Percentiles rank a stretch among this genome's conserved stretches.
These are phyloP conservation scores for Micoletzkya japonica DNA, from an alignment of 2,888 invertebrate species.

Conservation along the genomic window DNA sequence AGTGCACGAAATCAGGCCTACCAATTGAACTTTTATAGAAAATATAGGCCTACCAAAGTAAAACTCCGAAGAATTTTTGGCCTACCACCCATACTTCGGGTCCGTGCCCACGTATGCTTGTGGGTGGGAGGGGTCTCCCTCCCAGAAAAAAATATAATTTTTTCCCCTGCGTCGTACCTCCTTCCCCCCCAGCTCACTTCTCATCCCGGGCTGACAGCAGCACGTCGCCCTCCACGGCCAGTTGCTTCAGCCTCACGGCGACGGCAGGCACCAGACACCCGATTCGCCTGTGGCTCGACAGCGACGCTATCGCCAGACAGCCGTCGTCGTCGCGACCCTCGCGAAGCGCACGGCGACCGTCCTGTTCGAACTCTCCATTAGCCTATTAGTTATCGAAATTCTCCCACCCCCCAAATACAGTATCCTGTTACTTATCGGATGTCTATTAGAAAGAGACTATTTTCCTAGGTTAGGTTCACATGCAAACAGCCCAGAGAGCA, in stretches of 20 bases:
- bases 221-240: slow-evolving; percentile 1
- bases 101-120: neutral
- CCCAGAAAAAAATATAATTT: neutral
- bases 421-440: too few species aligned
- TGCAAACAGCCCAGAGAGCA: too few species aligned
- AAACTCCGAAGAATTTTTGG: too few species aligned
- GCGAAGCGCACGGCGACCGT: slow-evolving; percentile 17
- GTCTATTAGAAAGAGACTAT: too few species aligned
- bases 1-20: too few species aligned
- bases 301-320: slow-evolving; percentile 1
- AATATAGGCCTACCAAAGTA: too few species aligned
- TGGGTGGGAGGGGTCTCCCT: neutral
- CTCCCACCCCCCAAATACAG: too few species aligned
- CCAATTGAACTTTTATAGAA: too few species aligned
- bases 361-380: neutral
- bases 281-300: neutral
- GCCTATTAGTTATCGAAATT: neutral
- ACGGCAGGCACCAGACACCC: slow-evolving; percentile 10
- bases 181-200: slow-evolving; percentile 9
- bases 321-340: slow-evolving; percentile 19
- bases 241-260: slow-evolving; percentile 1
- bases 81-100: too few species aligned
- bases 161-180: neutral
- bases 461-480: too few species aligned
- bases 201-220: slow-evolving; percentile 21